Base-by-base conservation (phyloP, 1,140 invertebrate species). In the Diorhabda elongata region DNA sequence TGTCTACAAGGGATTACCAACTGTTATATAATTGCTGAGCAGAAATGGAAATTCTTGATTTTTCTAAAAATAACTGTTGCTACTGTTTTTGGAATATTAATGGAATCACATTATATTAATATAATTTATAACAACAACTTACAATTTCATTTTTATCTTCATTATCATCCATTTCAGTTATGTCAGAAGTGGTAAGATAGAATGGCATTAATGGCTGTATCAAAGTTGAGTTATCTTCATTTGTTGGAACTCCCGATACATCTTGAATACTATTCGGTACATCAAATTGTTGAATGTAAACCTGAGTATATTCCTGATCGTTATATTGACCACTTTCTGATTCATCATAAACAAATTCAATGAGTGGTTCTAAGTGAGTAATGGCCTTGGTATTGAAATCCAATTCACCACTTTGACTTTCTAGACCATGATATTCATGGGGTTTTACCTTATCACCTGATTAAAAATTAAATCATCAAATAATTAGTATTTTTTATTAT, bases 171-270 rank as follows among this genome's bases (percentile, higher is more conserved):
- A 64, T 45, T 44, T 45, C 42, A 58, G 52, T 58, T 7, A 65
- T 11, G 42, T 57, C 42, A 42, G 47, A 52, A 42, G 64, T 57
- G 9, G 64, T 41, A 5, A 65, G 52, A 57, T 57, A 65, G 58
- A 65, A 65, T 57, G 64, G 64, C 64, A 65, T 65, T 43, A 65
- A 42, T 58, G 64, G 64, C 11, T 65, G 44, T 4, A 65, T 65
- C 58, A 57, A 11, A 7, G 8, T 9, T 41, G 9, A 6, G 9
- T n/a, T 52, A 42, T 57, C 47, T 11, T 56, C 8, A 26, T 44
- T 41, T 11, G 58, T 57, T 56, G 57, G 47, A 3, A 41, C 58
- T 9, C 41, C 47, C 4, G 9, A 41, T 42, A 6, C 41, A 56
- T 58, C 64, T 65, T 65, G 47, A 42, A n/a, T 42, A 9, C 9